Percentiles rank a stretch among this genome's conserved stretches.
Conservation (phyloP, 2,888 invertebrate genomes). For the Isotomurus palustris region DNA sequence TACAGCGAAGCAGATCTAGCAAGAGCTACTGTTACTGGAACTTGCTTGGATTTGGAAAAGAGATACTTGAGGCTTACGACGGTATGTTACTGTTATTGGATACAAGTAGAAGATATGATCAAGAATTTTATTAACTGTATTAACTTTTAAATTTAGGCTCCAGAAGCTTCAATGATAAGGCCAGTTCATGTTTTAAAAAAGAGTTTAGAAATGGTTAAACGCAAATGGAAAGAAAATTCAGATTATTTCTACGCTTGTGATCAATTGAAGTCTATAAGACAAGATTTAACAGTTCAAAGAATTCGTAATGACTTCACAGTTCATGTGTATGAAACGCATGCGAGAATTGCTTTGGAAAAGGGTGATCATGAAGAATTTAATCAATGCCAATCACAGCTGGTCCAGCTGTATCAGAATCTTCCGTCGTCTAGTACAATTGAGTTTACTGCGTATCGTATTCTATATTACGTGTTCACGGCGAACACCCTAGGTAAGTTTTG, state of each 20-base stretch:
- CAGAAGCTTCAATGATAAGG: conserved; percentile 83
- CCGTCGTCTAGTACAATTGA: conserved; percentile 67
- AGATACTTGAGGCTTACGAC: conserved; percentile 87
- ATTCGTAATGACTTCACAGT: conserved; percentile 90
- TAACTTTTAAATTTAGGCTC: conserved; percentile 64
- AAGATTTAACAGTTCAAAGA: conserved; percentile 98
- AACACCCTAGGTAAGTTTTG: conserved; percentile 76
- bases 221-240: conserved; percentile 80
- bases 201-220: conserved; percentile 84
- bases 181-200: conserved; percentile 78
- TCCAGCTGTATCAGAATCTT: conserved; percentile 77
- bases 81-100: no score
- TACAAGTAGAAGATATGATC: background rate
- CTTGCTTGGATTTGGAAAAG: conserved; percentile 83
- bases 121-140: background rate
- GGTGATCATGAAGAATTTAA: conserved; percentile 99
- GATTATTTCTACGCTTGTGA: conserved; percentile 98
- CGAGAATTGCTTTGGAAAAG: conserved; percentile 93
- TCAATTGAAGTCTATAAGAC: conserved; percentile 96
- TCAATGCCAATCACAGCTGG: conserved; percentile 97
- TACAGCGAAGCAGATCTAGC: conserved; percentile 30
- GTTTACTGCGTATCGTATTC: conserved; percentile 91
- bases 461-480: conserved; percentile 97
- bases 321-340: conserved; percentile 98
- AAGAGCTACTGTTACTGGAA: conserved; percentile 29